Percentiles rank a stretch among this genome's conserved stretches.
Evolutionary conservation across 2,888 invertebrate genomes (phyloP).

Genomic region (Andrena fulva): DNA sequence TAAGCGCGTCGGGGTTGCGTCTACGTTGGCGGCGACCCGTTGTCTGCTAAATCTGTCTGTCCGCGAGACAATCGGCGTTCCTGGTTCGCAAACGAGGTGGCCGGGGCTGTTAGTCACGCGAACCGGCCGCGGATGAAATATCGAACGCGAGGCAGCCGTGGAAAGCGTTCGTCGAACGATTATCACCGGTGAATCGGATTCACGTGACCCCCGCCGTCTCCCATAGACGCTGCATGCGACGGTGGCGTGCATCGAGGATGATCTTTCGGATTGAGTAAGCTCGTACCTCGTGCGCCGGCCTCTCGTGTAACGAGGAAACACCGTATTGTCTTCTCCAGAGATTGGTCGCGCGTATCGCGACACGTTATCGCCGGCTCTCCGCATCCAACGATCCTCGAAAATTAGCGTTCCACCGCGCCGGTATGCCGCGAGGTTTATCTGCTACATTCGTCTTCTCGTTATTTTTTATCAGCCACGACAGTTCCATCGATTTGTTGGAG

Average conservation of each 20-base stretch:
- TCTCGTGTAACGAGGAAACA: slow-evolving; percentile 40
- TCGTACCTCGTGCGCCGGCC: slow-evolving; percentile 18
- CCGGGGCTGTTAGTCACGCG: slow-evolving; percentile 55
- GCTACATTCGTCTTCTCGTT: not conserved
- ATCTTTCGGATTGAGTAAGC: slow-evolving; percentile 54
- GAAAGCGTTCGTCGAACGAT: slow-evolving; percentile 62
- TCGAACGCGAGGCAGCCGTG: slow-evolving; percentile 53
- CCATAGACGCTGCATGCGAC: slow-evolving; percentile 24
- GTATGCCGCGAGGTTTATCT: not conserved
- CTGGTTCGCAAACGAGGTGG: slow-evolving; percentile 54
- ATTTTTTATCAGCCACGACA: not conserved
- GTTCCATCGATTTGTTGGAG: no score
- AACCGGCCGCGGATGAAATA: slow-evolving; percentile 56
- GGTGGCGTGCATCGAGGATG: slow-evolving; percentile 53
- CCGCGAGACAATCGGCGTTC: slow-evolving; percentile 61
- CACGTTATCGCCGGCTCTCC: slow-evolving; percentile 31
- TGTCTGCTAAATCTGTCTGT: slow-evolving; percentile 61
- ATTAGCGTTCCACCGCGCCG: slow-evolving; percentile 25
- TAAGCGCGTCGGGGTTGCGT: slow-evolving; percentile 53
- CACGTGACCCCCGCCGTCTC: slow-evolving; percentile 50
- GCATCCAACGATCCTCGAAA: slow-evolving; percentile 26
- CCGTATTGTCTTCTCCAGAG: slow-evolving; percentile 38
- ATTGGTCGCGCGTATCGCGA: slow-evolving; percentile 24
- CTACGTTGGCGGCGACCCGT: slow-evolving; percentile 62
- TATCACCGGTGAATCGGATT: slow-evolving; percentile 59